These are phyloP conservation scores for Aricia agestis DNA, from an alignment of 1,140 invertebrate species.

Conservation along the genomic window DNA sequence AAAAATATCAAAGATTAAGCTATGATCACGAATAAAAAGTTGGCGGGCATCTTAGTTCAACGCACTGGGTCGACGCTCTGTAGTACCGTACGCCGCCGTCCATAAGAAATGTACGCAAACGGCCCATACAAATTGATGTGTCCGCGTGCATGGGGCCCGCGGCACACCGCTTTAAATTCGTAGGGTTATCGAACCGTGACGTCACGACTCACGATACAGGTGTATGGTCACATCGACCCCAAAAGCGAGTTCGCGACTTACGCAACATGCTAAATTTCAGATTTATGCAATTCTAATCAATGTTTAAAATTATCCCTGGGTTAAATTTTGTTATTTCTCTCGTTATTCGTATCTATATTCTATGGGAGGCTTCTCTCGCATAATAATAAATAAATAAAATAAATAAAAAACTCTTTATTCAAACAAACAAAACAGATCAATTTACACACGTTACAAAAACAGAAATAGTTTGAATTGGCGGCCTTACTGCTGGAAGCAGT, in stretches of 20 bases:
- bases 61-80: constrained; percentile 65
- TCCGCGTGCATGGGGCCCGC: not conserved
- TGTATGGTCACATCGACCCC: constrained; percentile 33
- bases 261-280: not conserved
- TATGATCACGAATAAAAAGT: constrained; percentile 34
- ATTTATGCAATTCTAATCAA: not conserved
- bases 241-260: constrained; percentile 13
- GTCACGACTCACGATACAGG: constrained; percentile 64
- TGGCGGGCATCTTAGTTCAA: constrained; percentile 61
- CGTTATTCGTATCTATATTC: too few relatives aligned
- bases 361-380: too few relatives aligned
- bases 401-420: too few relatives aligned
- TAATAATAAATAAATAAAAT: too few relatives aligned
- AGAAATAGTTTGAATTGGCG: too few relatives aligned
- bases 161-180: constrained; percentile 37
- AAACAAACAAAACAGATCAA: too few relatives aligned
- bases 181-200: constrained; percentile 50
- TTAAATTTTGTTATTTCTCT: too few relatives aligned
- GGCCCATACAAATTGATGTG: constrained; percentile 38
- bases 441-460: too few relatives aligned
- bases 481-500: too few relatives aligned
- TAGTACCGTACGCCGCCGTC: constrained; percentile 58
- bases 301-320: too few relatives aligned
- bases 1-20: not conserved
- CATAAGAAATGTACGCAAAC: constrained; percentile 57